Evolutionary conservation across 2,113 vertebrate species (phyloP).

Genomic region (Clinocottus analis): DNA sequence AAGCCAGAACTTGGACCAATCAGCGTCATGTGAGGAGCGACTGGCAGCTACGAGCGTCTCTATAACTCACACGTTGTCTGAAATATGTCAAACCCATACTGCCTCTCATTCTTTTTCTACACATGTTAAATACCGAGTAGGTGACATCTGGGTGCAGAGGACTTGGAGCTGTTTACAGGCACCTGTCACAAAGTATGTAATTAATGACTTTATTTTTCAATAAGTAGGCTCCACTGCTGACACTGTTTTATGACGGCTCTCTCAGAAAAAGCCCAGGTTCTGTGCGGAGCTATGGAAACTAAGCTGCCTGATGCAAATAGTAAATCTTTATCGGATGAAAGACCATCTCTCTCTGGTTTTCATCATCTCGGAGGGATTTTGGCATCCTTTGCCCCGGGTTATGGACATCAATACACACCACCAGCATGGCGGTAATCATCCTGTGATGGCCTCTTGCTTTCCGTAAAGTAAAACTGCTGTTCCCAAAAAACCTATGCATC

Average conservation of each 20-base stretch:
- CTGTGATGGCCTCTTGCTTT: conserved; percentile 48
- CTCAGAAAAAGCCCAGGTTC: conserved; percentile 2
- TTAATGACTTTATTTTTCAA: not conserved
- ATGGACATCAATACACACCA: conserved; percentile 67
- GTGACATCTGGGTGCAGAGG: not conserved
- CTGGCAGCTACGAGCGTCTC: not conserved
- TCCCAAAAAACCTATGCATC: conserved; percentile 17
- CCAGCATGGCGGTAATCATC: conserved; percentile 62
- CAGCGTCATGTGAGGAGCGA: too few species aligned
- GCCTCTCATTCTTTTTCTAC: not conserved
- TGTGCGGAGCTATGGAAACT: conserved; percentile 60
- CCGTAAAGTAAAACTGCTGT: conserved; percentile 62
- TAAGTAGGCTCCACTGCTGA: not conserved
- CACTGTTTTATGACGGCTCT: conserved; percentile 37
- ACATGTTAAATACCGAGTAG: not conserved
- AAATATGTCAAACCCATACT: not conserved
- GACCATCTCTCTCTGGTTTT: conserved; percentile 56
- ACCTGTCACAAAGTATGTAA: not conserved
- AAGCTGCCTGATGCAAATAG: conserved; percentile 46
- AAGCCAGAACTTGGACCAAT: not conserved
- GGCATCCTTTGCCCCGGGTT: conserved; percentile 31
- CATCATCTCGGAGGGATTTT: conserved; percentile 54
- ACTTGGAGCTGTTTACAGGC: not conserved
- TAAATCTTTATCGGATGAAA: conserved; percentile 74
- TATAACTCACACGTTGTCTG: not conserved